Conservation (phyloP, 2,888 invertebrate genomes). For the Schrankia costaestrigalis region DNA sequence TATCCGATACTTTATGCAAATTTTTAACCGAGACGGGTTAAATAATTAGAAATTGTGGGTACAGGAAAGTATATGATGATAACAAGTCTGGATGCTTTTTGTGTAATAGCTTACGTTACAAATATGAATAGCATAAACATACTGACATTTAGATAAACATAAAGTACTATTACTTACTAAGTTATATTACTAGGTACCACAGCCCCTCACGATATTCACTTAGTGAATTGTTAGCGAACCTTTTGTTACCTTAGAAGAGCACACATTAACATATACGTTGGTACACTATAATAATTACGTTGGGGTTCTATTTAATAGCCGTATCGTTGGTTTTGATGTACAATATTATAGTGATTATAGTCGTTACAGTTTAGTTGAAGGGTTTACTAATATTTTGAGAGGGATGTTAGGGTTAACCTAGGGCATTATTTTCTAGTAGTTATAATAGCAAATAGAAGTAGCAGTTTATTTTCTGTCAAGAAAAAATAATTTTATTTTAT, state of each 20-base stretch:
- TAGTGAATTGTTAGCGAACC: slow-evolving; percentile 47
- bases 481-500: no score
- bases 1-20: slow-evolving; percentile 42
- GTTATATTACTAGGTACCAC: no score
- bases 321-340: slow-evolving; percentile 30
- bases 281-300: slow-evolving; percentile 14
- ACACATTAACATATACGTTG: slow-evolving; percentile 43
- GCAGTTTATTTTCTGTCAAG: no score
- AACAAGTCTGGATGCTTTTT: background rate
- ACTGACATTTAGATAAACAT: no score
- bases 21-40: slow-evolving; percentile 29
- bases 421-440: no score
- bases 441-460: no score
- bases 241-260: slow-evolving; percentile 56
- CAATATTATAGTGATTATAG: slow-evolving; percentile 31
- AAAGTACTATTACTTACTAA: no score
- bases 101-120: no score
- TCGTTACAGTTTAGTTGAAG: slow-evolving; percentile 27
- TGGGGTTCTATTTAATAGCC: slow-evolving; percentile 15
- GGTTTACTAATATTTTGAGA: no score
- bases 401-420: no score
- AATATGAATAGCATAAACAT: no score
- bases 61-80: background rate
- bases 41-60: background rate
- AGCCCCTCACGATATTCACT: slow-evolving; percentile 52